A percentile compares a stretch with the other conserved stretches of the same genome.
Evolutionary conservation across 2,797 vertebrate species (phyloP).

Genomic region (Bradypodion ventrale): DNA sequence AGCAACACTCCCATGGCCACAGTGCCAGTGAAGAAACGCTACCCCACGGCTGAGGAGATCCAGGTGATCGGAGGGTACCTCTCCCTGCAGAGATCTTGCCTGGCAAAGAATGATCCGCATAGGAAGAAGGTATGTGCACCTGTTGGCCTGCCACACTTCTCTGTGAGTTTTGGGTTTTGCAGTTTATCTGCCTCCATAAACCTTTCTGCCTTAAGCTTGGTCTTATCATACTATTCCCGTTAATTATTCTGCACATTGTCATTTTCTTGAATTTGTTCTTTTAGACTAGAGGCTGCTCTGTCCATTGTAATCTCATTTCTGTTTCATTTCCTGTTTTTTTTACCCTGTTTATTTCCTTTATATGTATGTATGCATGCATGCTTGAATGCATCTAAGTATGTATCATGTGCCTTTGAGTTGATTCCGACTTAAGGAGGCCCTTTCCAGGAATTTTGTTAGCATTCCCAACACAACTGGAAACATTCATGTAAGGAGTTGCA

Average conservation of each 20-base stretch:
- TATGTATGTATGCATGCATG: no score
- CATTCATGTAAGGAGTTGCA: background rate
- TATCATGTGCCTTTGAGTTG: no score
- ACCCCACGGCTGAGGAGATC: constrained; percentile 89
- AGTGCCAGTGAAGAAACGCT: constrained; percentile 80
- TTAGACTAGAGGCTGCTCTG: background rate
- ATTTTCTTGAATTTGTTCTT: constrained; percentile 31
- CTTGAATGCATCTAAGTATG: no score
- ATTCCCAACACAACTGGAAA: background rate
- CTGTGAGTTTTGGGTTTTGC: background rate
- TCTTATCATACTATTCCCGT: background rate
- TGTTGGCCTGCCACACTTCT: background rate
- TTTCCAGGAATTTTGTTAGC: background rate
- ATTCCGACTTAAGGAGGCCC: no score
- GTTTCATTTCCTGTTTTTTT: background rate
- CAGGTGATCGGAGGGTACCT: constrained; percentile 91
- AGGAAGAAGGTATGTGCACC: constrained; percentile 83
- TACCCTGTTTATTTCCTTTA: constrained; percentile 1
- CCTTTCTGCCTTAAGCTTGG: constrained; percentile 1
- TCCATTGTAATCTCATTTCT: constrained; percentile 1
- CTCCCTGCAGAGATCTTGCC: constrained; percentile 85
- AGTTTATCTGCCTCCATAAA: background rate
- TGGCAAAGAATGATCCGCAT: constrained; percentile 80
- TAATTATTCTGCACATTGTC: background rate
- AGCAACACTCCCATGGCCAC: constrained; percentile 15